phyloP scores from a whole-genome alignment of 2,113 vertebrate species.

The Erinaceus europaeus region DNA sequence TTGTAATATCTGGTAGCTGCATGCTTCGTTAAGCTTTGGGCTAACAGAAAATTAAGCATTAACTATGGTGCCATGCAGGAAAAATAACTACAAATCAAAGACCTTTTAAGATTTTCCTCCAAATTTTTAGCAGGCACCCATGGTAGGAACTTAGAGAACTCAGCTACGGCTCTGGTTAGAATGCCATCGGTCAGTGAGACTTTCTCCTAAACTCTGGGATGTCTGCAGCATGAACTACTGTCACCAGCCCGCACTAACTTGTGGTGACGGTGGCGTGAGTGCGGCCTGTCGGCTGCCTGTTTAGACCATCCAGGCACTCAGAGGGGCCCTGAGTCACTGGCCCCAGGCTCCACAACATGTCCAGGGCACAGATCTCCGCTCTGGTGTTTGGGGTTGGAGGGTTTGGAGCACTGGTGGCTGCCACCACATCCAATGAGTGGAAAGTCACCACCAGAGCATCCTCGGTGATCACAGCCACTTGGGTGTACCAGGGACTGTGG shows the following conservation, averaged over 20 bases:
- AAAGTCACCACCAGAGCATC: constrained; percentile 92
- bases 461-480: constrained; percentile 95
- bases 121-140: constrained; percentile 55
- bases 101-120: constrained; percentile 60
- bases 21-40: constrained; percentile 77
- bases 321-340: too few species aligned
- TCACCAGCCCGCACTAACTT: constrained; percentile 71
- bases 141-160: not conserved
- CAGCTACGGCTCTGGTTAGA: not conserved
- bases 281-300: constrained; percentile 65
- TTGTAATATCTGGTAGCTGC: constrained; percentile 73
- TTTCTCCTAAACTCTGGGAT: constrained; percentile 43
- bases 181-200: not conserved
- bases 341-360: constrained; percentile 78
- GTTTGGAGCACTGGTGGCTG: constrained; percentile 88
- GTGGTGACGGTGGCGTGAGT: constrained; percentile 66
- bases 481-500: constrained; percentile 96
- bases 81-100: constrained; percentile 55
- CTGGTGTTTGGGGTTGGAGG: constrained; percentile 89
- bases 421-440: constrained; percentile 94
- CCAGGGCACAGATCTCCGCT: constrained; percentile 88
- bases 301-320: constrained; percentile 66
- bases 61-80: constrained; percentile 71
- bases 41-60: constrained; percentile 87
- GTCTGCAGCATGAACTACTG: constrained; percentile 69